Base-by-base conservation (phyloP, 2,113 vertebrate species). In the Zingel zingel region DNA sequence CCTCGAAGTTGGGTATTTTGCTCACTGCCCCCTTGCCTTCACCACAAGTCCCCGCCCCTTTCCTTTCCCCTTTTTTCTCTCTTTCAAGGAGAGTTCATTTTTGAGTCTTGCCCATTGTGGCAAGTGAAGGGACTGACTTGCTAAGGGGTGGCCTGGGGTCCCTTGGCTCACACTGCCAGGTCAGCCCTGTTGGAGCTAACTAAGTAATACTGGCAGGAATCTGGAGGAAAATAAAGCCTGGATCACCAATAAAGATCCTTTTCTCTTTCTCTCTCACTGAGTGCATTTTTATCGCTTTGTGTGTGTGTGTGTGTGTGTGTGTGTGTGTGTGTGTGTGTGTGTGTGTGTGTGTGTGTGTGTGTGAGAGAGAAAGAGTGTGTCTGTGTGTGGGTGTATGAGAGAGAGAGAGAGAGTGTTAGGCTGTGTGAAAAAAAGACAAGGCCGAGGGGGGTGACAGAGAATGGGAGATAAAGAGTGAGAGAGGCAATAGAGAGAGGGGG, bases 221-320 rank as follows among this genome's bases (percentile, higher is more conserved):
- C 72, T 83, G 73, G 70, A 62, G 19, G 6, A 50, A 83, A 59
- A 62, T 95, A 97, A 96, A 96, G 93, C 89, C 77, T 86, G 53
- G 88, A 88, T 86, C 77, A 80, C 91, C 93, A 94, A 96, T 95
- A 96, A 96, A 96, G 95, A 93, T 65, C 79, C 93, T 90, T 96
- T 96, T 96, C 39, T 43, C 39, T 96, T 9, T 43, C 39, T 43
- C 57, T 33, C 54, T 88, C 84, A 77, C 86, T 72, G 86, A 81
- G 70, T 79, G 83, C 68, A 78, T 84, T 83, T 74, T 77, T 88
- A 75, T 86, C n/a, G 3, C 62, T 66, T 39, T 76, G 62, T 63
- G 39, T 62, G 27, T 61, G 81, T 27, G 67, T 67, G 27, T 54
- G 70, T 33, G 45, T 39, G 56, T 27, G 80, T 5, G 66, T 18